Evolutionary conservation across 2,797 vertebrate species (phyloP), one percentile per base, ranked within the genome.

Genomic region (Chiloscyllium punctatum): DNA sequence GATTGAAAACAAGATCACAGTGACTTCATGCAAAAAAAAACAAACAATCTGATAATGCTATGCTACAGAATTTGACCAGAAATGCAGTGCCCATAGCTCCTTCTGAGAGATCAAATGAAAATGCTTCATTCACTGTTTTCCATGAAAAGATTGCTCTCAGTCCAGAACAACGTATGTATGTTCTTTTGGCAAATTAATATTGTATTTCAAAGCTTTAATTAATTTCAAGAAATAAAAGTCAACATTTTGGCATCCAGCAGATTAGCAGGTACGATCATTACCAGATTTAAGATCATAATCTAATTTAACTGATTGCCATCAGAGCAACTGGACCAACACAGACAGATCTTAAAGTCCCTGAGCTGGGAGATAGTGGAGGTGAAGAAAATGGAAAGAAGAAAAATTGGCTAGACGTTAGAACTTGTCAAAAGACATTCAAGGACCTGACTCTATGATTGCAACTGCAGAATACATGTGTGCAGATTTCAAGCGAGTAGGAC

Each of bases 291-390:
- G 37, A 82, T 82, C 77, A 82, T 42, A 82, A 82, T 5, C 77
- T 82, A 16, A 77, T 77, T 42, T 82, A 82, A 37, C 5, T 2
- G 37, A 48, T 48, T 84, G 42, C 82, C 42, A 42, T 42, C 37
- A 48, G 21, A 48, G 42, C 21, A 84, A 84, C 18, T 48, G 82
- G 82, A 37, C 1, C 42, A 18, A 84, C 25, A 48, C 82, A 84
- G 9, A 84, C 25, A 48, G 42, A 1, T 23, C 18, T 21, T 16
- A 23, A 42, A 23, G 37, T 21, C 42, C 42, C 82, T 48, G 82
- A 6, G 1, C 37, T 48, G 7, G n/a, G n/a, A 16, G 4, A n/a
- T 0, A 2, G 42, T 3, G 18, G 18, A 42, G 82, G 0, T 7
- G 18, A 37, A 21, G 37, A 7, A 6, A 6, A 5, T 7, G 42